phyloP scores from a whole-genome alignment of 2,888 invertebrate genomes.

The Matsumyia berberina region DNA sequence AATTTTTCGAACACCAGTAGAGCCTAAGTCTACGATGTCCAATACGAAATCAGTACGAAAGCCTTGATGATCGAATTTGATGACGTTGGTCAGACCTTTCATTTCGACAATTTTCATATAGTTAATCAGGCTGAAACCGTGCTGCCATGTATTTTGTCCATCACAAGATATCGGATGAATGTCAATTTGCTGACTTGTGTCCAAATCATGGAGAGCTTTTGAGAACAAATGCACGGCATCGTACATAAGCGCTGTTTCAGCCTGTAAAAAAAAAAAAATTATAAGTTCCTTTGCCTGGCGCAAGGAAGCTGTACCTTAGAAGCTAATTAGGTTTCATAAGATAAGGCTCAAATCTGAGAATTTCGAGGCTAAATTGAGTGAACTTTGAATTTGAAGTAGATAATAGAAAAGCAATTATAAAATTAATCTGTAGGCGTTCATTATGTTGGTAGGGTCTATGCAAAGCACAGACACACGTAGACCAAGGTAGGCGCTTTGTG shows the following conservation, averaged over 20 bases:
- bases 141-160: conserved; percentile 95
- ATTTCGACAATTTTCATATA: conserved; percentile 98
- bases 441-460: no score
- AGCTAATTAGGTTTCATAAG: no score
- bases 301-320: no score
- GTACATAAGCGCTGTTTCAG: conserved; percentile 98
- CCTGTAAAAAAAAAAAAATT: conserved; percentile 87
- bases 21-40: conserved; percentile 95
- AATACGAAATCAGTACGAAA: conserved; percentile 95
- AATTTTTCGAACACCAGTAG: conserved; percentile 92
- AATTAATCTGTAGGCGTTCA: no score
- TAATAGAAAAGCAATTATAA: no score
- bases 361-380: no score
- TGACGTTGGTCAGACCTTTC: conserved; percentile 95
- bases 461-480: no score
- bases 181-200: conserved; percentile 94
- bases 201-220: conserved; percentile 95
- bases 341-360: no score
- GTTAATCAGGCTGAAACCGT: conserved; percentile 97
- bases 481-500: no score
- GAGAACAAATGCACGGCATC: conserved; percentile 98
- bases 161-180: conserved; percentile 95
- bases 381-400: no score
- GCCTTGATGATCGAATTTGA: conserved; percentile 97
- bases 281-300: no score